These are phyloP conservation scores for Verasper variegatus DNA, from an alignment of 2,113 vertebrate species.

Conservation along the genomic window DNA sequence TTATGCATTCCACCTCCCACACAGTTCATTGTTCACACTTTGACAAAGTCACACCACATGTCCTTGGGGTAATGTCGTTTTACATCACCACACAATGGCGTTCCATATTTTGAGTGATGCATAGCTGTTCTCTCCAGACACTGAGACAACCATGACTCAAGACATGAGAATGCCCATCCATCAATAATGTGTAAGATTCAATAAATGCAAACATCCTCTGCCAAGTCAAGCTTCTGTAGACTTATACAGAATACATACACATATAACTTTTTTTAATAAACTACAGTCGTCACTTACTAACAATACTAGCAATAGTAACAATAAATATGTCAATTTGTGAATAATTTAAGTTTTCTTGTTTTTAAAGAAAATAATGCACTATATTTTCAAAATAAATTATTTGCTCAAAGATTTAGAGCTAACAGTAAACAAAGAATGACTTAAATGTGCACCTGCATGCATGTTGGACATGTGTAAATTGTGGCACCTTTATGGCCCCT, in stretches of 20 bases:
- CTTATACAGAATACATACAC: slow-evolving; percentile 54
- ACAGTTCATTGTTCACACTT: slow-evolving; percentile 68
- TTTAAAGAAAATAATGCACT: background rate
- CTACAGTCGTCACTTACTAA: no score
- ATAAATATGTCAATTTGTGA: no score
- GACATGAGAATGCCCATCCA: slow-evolving; percentile 48
- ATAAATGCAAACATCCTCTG: slow-evolving; percentile 37
- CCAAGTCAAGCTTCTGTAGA: background rate
- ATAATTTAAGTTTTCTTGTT: no score
- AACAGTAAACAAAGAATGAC: background rate
- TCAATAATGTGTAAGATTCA: slow-evolving; percentile 55
- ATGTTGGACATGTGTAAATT: background rate
- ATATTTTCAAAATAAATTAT: background rate
- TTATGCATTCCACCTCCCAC: slow-evolving; percentile 51
- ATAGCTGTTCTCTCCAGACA: slow-evolving; percentile 36
- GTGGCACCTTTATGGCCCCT: background rate
- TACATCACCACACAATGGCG: slow-evolving; percentile 57
- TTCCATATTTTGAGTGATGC: slow-evolving; percentile 58
- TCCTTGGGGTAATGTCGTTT: slow-evolving; percentile 74
- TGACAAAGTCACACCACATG: slow-evolving; percentile 65
- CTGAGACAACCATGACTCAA: slow-evolving; percentile 57
- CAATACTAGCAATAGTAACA: no score
- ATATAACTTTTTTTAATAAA: slow-evolving; percentile 2
- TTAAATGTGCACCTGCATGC: no score
- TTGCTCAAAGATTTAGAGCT: background rate